Base-by-base conservation (phyloP, 2,797 vertebrate species). In the Cirrhinus molitorella region DNA sequence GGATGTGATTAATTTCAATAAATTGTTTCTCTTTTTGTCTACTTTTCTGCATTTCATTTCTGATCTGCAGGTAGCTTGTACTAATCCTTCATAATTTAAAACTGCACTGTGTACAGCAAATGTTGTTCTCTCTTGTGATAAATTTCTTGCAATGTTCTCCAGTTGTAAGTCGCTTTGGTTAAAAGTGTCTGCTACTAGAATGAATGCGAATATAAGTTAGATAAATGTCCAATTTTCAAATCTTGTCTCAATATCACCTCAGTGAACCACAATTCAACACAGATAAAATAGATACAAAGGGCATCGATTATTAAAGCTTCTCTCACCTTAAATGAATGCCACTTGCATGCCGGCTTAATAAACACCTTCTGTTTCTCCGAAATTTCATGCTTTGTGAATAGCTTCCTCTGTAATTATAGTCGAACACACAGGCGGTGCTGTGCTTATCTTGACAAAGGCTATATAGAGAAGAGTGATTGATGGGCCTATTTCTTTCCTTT, bases 401-500 rank as follows among this genome's bases (percentile, higher is more conserved):
- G 57, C 43, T 81, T 53, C 31, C 59, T 8, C 17, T 82, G 45
- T 82, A 82, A 82, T 82, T 82, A 83, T 14, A 67, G 59, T 9
- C 7, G 4, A 82, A 77, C 37, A 67, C 37, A n/a, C 12, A 45
- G 49, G 37, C 14, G 19, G 73, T 13, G 51, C 53, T 25, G 47
- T 34, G 73, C 73, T 77, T 31, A 68, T 83, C 81, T 37, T 70
- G 40, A 83, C 73, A 83, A 77, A 61, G 40, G 31, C 65, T 70
- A 57, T 68, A 68, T 80, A 63, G 37, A n/a, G 40, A 76, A 34
- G 63, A 77, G 65, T 77, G 81, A 83, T 59, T 77, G 73, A 83
- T 77, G 49, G 73, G 17, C 17, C 21, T 16, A 0, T 51, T 13
- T 25, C 55, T 57, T 59, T 74, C 55, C 11, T 31, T 14, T 16